A percentile compares a stretch with the other conserved stretches of the same genome.
These are phyloP conservation scores for Danionella cerebrum DNA, from an alignment of 2,113 vertebrate genomes.

Conservation along the genomic window DNA sequence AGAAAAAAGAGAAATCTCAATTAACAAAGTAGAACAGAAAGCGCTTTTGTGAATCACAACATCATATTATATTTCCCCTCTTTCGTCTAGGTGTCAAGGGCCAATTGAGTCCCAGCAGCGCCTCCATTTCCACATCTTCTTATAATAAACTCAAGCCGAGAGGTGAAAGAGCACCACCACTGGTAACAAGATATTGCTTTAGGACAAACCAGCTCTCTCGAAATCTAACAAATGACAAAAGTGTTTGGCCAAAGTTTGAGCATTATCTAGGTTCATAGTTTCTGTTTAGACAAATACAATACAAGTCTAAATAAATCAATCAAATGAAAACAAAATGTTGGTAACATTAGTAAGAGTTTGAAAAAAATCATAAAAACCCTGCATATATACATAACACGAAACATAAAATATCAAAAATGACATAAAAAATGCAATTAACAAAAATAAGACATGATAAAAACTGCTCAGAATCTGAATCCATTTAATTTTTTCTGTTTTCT, in stretches of 20 bases:
- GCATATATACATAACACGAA: too few relatives aligned
- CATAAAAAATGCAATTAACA: too few relatives aligned
- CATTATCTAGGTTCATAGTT: too few relatives aligned
- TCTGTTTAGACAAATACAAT: too few relatives aligned
- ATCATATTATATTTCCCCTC: slow-evolving; percentile 10
- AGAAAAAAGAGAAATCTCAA: slow-evolving; percentile 21
- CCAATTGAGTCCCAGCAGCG: background rate
- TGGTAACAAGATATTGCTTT: background rate
- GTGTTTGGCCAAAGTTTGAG: background rate
- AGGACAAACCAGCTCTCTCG: background rate
- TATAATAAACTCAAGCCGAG: background rate
- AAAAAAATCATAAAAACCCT: too few relatives aligned
- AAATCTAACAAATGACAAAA: background rate
- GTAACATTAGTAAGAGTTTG: too few relatives aligned
- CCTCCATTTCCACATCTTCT: background rate
- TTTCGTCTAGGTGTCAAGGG: slow-evolving; percentile 4
- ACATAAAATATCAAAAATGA: too few relatives aligned
- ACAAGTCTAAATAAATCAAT: too few relatives aligned
- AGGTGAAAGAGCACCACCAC: background rate
- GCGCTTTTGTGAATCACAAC: slow-evolving; percentile 1
- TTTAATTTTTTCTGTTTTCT: too few relatives aligned
- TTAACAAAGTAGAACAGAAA: slow-evolving; percentile 6
- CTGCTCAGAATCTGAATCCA: too few relatives aligned
- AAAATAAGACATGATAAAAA: too few relatives aligned
- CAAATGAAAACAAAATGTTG: too few relatives aligned